phyloP scores from a whole-genome alignment of 1,140 invertebrate species.

The Brachionus paranguensis region DNA sequence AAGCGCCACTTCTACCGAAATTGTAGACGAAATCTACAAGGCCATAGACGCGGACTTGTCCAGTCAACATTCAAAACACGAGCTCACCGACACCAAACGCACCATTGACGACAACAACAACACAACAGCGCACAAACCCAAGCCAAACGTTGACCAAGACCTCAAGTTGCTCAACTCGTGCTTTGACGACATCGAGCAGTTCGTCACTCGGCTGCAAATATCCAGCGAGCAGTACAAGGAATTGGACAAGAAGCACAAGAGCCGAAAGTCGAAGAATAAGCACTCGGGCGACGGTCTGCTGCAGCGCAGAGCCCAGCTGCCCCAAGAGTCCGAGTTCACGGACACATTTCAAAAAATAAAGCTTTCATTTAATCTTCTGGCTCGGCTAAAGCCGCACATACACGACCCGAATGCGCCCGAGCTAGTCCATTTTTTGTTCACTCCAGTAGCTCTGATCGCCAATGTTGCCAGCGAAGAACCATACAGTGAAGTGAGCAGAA shows the following conservation, averaged over 20 bases:
- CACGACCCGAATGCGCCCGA: conserved; percentile 17
- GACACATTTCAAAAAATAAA: conserved; percentile 36
- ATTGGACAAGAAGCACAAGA: background rate
- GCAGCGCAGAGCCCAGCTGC: background rate
- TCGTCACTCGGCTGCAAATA: conserved; percentile 14
- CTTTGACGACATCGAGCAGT: conserved; percentile 26
- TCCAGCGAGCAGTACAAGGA: conserved; percentile 16
- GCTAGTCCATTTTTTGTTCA: conserved; percentile 24
- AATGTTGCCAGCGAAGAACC: background rate
- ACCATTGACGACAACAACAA: background rate
- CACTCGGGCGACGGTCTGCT: background rate
- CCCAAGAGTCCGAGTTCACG: background rate
- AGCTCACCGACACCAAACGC: background rate
- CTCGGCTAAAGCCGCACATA: background rate
- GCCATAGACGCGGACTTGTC: background rate
- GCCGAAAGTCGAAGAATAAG: background rate
- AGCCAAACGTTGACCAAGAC: conserved; percentile 8
- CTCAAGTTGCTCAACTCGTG: background rate
- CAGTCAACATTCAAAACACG: background rate
- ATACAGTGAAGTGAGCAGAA: background rate
- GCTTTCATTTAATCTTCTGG: conserved; percentile 18
- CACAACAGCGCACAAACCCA: background rate
- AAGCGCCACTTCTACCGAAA: background rate
- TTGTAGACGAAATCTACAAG: conserved; percentile 6
- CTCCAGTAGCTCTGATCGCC: background rate